Base-by-base conservation (phyloP, 2,797 vertebrate genomes). In the Podargus strigoides region DNA sequence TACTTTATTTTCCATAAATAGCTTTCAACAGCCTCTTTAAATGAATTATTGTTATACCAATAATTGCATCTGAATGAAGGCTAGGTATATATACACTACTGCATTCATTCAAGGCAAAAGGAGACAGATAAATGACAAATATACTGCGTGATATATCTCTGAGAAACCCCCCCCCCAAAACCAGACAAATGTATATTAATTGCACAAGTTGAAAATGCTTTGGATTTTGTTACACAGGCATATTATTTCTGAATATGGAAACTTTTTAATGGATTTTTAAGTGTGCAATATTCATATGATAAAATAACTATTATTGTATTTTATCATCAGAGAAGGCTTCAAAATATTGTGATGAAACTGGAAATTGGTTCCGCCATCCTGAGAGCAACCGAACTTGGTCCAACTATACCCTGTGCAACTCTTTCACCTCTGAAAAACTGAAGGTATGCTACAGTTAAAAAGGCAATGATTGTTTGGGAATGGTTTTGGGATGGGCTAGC, bases 381-480 rank as follows among this genome's bases (percentile, higher is more conserved):
- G 99, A 99, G 84, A 99, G 98, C 94, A 99, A 99, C 94, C 97
- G 98, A 73, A 99, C 99, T 6, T 99, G 99, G 99, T 99, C 99
- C 95, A 99, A 99, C 98, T 99, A 99, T 66, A 99, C 99, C 17
- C 97, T 99, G 88, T 99, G 99, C 94, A 99, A 98, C 10, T 98
- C 98, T 76, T 99, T 99, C 97, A 99, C 99, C 12, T 97, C 98
- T 26, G 98, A 99, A 79, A 99, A 99, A 88, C 2, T 99, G 77
- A 98, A 99, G 98, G 99, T 99, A 97, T 24, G 93, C 15, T 56
- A 23, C 47, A 60, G 30, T 66, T 73, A 60, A 73, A 82, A 59
- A 76, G 28, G 5, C 44, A 49, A 7, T 9, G 14, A 17, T 34
- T 74, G 28, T 41, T 39, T 90, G 64, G 27, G n/a, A 77, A 14